A percentile compares a stretch with the other conserved stretches of the same genome.
These are phyloP conservation scores for Drosophila obscura DNA, from an alignment of 1,140 invertebrate genomes.

Conservation along the genomic window DNA sequence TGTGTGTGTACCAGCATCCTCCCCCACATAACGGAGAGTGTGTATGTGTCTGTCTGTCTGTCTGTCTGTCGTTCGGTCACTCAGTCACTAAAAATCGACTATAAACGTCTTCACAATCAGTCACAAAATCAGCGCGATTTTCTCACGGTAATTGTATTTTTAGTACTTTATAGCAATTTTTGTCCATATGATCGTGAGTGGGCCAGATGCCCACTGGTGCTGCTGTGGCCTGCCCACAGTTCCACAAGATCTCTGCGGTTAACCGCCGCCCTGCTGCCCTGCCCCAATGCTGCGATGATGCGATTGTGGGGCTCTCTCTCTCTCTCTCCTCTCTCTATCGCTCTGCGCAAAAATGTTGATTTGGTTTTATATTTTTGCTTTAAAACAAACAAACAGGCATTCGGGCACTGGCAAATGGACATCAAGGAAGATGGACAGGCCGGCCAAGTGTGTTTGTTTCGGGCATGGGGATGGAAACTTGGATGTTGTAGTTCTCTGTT, in stretches of 20 bases:
- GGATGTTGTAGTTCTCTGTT: conserved; percentile 22
- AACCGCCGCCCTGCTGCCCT: conserved; percentile 17
- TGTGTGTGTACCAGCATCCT: conserved; percentile 15
- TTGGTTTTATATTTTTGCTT: conserved; percentile 79
- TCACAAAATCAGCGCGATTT: conserved; percentile 79
- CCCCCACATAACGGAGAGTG: conserved; percentile 29
- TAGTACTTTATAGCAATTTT: conserved; percentile 83
- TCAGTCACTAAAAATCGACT: conserved; percentile 80
- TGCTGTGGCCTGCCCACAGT: conserved; percentile 5
- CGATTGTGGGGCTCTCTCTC: not conserved
- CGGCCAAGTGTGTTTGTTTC: not conserved
- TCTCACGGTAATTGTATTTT: conserved; percentile 83
- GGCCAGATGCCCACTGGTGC: conserved; percentile 61
- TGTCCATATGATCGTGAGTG: conserved; percentile 78
- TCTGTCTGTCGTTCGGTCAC: conserved; percentile 31
- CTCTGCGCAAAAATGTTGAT: conserved; percentile 69
- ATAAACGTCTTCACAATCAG: conserved; percentile 81
- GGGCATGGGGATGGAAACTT: not conserved
- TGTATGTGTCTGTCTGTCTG: conserved; percentile 2
- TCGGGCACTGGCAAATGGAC: conserved; percentile 73
- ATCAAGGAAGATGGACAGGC: conserved; percentile 64
- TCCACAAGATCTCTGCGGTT: conserved; percentile 27
- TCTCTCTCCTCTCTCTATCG: conserved; percentile 9
- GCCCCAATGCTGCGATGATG: no score
- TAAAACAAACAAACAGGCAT: conserved; percentile 78